Evolutionary conservation across 64 coral and sea anemone species (phyloP).

Genomic region (Orbicella faveolata): DNA sequence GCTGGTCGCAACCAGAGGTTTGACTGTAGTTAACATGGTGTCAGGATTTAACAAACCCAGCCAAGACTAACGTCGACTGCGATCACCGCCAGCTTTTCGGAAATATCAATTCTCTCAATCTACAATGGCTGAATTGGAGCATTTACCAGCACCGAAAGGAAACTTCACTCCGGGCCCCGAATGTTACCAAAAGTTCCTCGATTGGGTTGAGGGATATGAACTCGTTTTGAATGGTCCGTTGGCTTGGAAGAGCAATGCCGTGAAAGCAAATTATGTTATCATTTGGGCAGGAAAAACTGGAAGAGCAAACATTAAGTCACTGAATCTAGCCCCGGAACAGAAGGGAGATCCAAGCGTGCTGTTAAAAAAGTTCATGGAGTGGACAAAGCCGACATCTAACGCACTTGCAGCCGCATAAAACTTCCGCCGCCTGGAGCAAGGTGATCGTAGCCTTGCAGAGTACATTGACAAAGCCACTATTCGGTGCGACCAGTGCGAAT

Average conservation of each 20-base stretch:
- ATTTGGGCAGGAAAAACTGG: too few relatives aligned
- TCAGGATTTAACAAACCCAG: constrained; percentile 2
- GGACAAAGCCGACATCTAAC: not conserved
- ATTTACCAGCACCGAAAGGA: not conserved
- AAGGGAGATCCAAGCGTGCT: too few relatives aligned
- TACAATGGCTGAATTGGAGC: not conserved
- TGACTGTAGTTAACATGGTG: not conserved
- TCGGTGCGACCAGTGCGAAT: not conserved
- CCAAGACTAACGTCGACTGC: not conserved
- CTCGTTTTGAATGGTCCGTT: too few relatives aligned
- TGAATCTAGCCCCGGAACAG: too few relatives aligned
- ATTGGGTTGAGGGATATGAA: not conserved
- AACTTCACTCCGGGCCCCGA: not conserved
- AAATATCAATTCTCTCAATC: not conserved
- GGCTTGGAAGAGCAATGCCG: too few relatives aligned
- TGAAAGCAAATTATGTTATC: too few relatives aligned
- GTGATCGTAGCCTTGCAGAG: too few relatives aligned
- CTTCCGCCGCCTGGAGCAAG: not conserved
- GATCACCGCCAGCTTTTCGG: not conserved
- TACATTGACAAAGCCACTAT: not conserved
- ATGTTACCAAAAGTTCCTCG: not conserved
- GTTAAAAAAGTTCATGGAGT: not conserved
- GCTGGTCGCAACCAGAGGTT: too few relatives aligned
- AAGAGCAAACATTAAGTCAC: too few relatives aligned
- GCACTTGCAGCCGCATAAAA: not conserved